A percentile compares a stretch with the other conserved stretches of the same genome.
Evolutionary conservation across 2,888 invertebrate species (phyloP).

Genomic region (Acronicta aceris): DNA sequence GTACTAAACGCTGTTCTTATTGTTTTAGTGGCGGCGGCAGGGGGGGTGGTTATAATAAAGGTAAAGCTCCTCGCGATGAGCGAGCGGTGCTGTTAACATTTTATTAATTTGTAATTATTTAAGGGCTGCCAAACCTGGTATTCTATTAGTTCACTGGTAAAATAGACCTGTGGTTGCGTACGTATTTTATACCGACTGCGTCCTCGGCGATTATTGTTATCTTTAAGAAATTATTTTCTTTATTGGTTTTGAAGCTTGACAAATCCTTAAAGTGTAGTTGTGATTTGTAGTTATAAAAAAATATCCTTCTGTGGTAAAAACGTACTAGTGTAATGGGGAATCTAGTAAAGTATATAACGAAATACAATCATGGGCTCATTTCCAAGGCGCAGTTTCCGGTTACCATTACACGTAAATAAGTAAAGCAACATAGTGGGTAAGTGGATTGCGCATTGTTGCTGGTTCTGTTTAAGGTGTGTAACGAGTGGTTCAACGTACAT

Average conservation of each 20-base stretch:
- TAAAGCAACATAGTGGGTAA: slow-evolving; percentile 19
- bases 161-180: slow-evolving; percentile 31
- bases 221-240: slow-evolving; percentile 13
- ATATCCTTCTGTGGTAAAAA: slow-evolving; percentile 11
- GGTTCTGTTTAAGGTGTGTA: slow-evolving; percentile 10
- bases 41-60: slow-evolving; percentile 98
- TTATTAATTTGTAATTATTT: slow-evolving; percentile 83
- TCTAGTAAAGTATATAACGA: slow-evolving; percentile 6
- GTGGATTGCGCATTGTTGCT: slow-evolving; percentile 20
- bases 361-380: slow-evolving; percentile 5
- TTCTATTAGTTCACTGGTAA: slow-evolving; percentile 62
- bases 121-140: slow-evolving; percentile 87
- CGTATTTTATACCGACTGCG: slow-evolving; percentile 9
- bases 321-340: slow-evolving; percentile 7
- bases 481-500: slow-evolving; percentile 22
- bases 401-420: slow-evolving; percentile 33
- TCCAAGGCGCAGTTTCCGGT: slow-evolving; percentile 11
- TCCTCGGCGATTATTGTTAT: slow-evolving; percentile 20
- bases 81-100: slow-evolving; percentile 93
- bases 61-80: slow-evolving; percentile 95
- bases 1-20: slow-evolving; percentile 94
- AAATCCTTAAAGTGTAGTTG: slow-evolving; percentile 3
- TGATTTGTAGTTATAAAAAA: slow-evolving; percentile 3
- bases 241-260: slow-evolving; percentile 11
- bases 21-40: slow-evolving; percentile 98